Evolutionary conservation across 2,113 vertebrate genomes (phyloP).

Genomic region (Corythornis cristatus): DNA sequence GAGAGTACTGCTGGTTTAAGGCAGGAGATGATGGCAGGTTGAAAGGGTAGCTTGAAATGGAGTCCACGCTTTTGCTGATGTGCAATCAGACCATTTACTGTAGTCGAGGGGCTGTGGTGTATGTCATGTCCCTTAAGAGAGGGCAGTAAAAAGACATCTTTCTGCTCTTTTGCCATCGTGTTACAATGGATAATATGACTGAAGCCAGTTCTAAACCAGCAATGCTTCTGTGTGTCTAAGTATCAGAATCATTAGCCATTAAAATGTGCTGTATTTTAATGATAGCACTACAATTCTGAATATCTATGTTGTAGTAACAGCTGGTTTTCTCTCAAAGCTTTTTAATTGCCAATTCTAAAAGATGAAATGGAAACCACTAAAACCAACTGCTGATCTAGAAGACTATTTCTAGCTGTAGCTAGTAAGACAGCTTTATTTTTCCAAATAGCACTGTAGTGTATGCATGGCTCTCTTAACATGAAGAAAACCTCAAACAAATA

Average conservation of each 20-base stretch:
- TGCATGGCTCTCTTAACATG: not conserved
- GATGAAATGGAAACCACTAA: not conserved
- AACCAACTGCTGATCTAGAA: not conserved
- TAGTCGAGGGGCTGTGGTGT: not conserved
- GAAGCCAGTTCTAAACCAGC: not conserved
- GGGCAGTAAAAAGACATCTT: not conserved
- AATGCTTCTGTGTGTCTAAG: not conserved
- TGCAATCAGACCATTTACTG: not conserved
- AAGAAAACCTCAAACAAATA: not conserved
- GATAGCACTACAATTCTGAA: not conserved
- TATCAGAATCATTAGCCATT: not conserved
- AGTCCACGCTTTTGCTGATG: not conserved
- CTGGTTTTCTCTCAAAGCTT: not conserved
- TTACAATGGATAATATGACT: rapidly evolving
- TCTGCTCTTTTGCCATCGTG: not conserved
- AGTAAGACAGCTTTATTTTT: not conserved
- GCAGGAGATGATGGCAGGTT: not conserved
- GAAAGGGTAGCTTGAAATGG: not conserved
- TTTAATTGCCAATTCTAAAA: not conserved
- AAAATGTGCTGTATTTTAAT: not conserved
- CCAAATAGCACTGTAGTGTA: rapidly evolving
- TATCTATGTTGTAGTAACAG: not conserved
- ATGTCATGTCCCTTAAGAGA: not conserved
- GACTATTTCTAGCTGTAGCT: not conserved
- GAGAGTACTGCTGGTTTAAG: not conserved